Percentiles rank a stretch among this genome's conserved stretches.
Evolutionary conservation across 35 echinoderm and acorn worm species (phyloP).

Genomic region (Lytechinus pictus): DNA sequence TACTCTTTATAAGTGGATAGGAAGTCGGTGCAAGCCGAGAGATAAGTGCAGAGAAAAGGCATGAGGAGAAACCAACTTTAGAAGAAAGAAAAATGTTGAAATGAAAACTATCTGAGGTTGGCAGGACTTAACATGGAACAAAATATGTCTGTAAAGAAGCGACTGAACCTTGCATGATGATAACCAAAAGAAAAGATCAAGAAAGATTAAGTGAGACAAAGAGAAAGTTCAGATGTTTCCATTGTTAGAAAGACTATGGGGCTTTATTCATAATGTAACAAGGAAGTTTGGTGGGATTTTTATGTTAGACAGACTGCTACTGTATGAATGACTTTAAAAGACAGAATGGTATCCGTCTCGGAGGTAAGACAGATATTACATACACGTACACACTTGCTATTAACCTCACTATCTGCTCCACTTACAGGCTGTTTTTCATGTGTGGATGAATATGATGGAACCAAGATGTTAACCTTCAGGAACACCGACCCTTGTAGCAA

Average conservation of each 20-base stretch:
- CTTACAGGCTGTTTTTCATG: neutral
- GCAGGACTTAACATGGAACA: neutral
- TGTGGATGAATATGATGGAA: neutral
- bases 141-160: neutral
- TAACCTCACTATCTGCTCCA: neutral
- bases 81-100: neutral
- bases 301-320: neutral
- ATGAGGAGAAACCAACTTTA: neutral
- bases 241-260: neutral
- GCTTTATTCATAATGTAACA: neutral
- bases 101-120: neutral
- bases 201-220: neutral
- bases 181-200: neutral
- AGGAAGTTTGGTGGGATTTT: neutral
- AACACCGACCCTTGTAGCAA: slow-evolving; percentile 16
- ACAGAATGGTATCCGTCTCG: too few relatives aligned
- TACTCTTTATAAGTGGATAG: neutral
- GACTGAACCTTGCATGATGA: neutral
- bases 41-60: neutral
- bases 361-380: too few relatives aligned
- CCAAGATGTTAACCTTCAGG: slow-evolving; percentile 10
- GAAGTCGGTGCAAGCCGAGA: neutral
- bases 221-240: neutral
- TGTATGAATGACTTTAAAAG: neutral
- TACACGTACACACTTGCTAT: neutral